A percentile compares a stretch with the other conserved stretches of the same genome.
Conservation (phyloP, 1,140 invertebrate species). For the Pomacea maculata region DNA sequence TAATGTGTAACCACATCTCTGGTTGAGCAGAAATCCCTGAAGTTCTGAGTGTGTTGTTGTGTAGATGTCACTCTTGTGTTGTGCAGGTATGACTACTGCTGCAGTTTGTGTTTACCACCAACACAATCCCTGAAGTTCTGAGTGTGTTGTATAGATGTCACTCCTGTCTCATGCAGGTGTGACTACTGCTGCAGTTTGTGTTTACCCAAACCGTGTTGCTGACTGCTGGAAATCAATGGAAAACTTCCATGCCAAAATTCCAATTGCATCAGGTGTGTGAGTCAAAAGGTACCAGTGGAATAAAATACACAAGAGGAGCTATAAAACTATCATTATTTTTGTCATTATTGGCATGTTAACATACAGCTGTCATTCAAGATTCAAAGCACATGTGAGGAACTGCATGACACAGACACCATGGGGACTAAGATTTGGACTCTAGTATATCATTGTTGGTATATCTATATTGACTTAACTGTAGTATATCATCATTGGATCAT, state of each 20-base stretch:
- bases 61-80: constrained; percentile 61
- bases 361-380: background rate
- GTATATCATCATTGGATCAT: too few relatives aligned
- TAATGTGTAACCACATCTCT: too few relatives aligned
- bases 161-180: constrained; percentile 66
- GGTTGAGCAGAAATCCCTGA: too few relatives aligned
- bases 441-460: too few relatives aligned
- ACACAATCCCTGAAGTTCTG: background rate
- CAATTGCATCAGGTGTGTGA: constrained; percentile 79
- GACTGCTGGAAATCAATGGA: constrained; percentile 73
- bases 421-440: too few relatives aligned
- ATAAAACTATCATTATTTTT: too few relatives aligned
- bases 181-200: constrained; percentile 85
- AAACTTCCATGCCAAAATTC: constrained; percentile 71
- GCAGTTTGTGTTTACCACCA: constrained; percentile 94
- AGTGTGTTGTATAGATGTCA: background rate
- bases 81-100: constrained; percentile 68
- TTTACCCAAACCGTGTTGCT: constrained; percentile 86
- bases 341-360: too few relatives aligned
- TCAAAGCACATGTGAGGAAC: too few relatives aligned
- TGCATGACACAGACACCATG: too few relatives aligned
- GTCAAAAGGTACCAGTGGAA: too few relatives aligned
- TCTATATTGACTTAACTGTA: too few relatives aligned
- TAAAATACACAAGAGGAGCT: too few relatives aligned
- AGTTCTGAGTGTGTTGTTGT: background rate